Percentiles rank a stretch among this genome's conserved stretches.
Evolutionary conservation across 1,140 invertebrate species (phyloP).

Genomic region (Penaeus indicus): DNA sequence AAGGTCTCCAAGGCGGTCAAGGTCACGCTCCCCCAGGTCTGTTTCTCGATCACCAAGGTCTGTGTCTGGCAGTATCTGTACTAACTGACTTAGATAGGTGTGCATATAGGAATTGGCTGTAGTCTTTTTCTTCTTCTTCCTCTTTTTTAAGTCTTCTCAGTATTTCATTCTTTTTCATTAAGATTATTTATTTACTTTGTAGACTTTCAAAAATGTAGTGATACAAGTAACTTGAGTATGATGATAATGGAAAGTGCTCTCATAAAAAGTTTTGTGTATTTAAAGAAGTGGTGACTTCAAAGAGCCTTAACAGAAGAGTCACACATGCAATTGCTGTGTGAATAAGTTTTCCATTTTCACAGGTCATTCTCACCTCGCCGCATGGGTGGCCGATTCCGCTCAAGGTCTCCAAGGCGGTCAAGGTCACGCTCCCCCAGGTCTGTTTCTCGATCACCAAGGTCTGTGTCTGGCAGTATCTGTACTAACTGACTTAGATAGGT

Average conservation of each 20-base stretch:
- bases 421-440: constrained; percentile 60
- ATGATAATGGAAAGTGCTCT: constrained; percentile 56
- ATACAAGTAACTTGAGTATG: too few species aligned
- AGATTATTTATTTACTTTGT: too few species aligned
- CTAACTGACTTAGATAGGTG: too few species aligned
- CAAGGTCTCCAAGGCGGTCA: constrained; percentile 54
- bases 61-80: constrained; percentile 44
- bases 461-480: constrained; percentile 45
- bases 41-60: constrained; percentile 54
- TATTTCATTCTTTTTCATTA: too few species aligned
- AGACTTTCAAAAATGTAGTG: too few species aligned
- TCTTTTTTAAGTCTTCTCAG: too few species aligned
- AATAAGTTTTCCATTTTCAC: constrained; percentile 27
- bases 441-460: constrained; percentile 56
- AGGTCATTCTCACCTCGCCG: constrained; percentile 50
- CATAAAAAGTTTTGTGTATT: background rate
- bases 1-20: constrained; percentile 51
- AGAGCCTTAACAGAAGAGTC: background rate
- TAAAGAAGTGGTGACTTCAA: constrained; percentile 52
- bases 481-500: too few species aligned
- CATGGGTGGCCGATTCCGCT: constrained; percentile 45
- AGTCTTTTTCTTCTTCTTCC: too few species aligned
- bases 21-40: constrained; percentile 61
- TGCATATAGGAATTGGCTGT: too few species aligned
- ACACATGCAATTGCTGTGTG: background rate